These are phyloP conservation scores for Chorisops tibialis DNA, from an alignment of 2,888 invertebrate genomes.

Conservation along the genomic window DNA sequence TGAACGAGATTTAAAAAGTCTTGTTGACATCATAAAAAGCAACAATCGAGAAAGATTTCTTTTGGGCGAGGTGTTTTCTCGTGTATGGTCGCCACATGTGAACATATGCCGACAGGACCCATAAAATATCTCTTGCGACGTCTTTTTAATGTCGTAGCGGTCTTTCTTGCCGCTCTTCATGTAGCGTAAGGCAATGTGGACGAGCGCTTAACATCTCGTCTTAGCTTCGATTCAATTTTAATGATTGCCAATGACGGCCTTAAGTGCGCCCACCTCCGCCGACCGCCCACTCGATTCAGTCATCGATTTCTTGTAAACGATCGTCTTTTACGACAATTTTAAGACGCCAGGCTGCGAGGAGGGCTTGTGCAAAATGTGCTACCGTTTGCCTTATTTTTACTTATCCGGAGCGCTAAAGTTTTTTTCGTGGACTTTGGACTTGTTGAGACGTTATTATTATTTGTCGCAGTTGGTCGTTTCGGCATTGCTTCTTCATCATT, in stretches of 20 bases:
- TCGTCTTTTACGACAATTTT: conserved; percentile 1
- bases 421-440: conserved; percentile 6
- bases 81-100: conserved; percentile 17
- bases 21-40: conserved; percentile 16
- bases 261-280: not conserved
- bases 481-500: conserved; percentile 9
- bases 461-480: conserved; percentile 10
- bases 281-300: conserved; percentile 3
- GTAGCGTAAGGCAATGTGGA: too few species aligned
- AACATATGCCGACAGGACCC: not conserved
- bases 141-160: not conserved
- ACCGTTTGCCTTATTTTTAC: not conserved
- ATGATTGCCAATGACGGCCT: conserved; percentile 10
- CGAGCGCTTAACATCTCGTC: not conserved
- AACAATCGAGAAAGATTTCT: not conserved
- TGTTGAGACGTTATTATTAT: conserved; percentile 10
- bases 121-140: conserved; percentile 12
- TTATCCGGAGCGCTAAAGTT: not conserved
- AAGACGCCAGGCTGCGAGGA: conserved; percentile 6
- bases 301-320: conserved; percentile 8
- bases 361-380: not conserved
- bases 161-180: too few species aligned
- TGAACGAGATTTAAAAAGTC: conserved; percentile 11
- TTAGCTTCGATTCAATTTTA: conserved; percentile 24
- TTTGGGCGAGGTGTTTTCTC: not conserved